Conservation (phyloP, 64 coral and sea anemone genomes). For the Montipora capricornis region DNA sequence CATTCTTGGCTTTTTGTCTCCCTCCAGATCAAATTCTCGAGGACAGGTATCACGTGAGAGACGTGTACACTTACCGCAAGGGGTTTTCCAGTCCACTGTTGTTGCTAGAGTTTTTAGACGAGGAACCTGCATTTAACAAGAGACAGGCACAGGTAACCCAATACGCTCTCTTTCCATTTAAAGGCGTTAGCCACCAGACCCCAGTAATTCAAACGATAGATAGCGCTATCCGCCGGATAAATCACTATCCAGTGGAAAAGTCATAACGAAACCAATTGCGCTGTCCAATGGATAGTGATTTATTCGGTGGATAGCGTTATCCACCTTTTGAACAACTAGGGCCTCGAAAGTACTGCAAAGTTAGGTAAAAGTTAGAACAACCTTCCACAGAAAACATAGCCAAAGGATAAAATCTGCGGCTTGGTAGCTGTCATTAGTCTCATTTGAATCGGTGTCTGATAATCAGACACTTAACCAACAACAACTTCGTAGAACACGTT, state of each 20-base stretch:
- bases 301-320: no score
- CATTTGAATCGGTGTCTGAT: background rate
- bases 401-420: no score
- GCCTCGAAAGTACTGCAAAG: no score
- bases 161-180: background rate
- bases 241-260: no score
- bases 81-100: slow-evolving; percentile 93
- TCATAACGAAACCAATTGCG: no score
- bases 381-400: no score
- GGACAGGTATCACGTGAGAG: slow-evolving; percentile 79
- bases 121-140: slow-evolving; percentile 74
- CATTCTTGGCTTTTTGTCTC: background rate
- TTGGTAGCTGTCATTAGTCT: no score
- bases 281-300: no score
- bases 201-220: no score
- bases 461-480: background rate
- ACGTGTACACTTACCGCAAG: slow-evolving; percentile 91
- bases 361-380: background rate
- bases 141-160: slow-evolving; percentile 86
- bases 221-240: no score
- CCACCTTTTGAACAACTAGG: no score
- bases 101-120: slow-evolving; percentile 71
- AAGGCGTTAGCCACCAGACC: no score
- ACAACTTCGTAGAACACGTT: background rate
- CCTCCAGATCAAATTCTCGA: slow-evolving; percentile 84